These are phyloP conservation scores for Heliconius charithonia DNA, from an alignment of 2,888 invertebrate species.

Conservation along the genomic window DNA sequence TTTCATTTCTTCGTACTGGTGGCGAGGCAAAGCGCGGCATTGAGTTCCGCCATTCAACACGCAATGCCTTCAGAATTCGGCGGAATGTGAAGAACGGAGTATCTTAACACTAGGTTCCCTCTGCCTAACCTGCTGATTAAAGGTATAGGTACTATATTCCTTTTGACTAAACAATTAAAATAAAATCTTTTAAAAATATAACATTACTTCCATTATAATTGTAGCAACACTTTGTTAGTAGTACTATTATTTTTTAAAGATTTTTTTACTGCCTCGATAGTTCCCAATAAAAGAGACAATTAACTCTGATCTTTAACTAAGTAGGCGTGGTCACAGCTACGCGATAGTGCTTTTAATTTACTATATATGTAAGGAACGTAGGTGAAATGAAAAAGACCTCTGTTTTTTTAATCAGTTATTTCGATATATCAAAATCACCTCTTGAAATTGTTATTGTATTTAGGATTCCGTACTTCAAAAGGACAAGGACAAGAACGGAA, in stretches of 20 bases:
- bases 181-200: not conserved
- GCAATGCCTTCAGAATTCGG: too few relatives aligned
- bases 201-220: not conserved
- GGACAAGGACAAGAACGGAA: too few relatives aligned
- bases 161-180: not conserved
- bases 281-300: constrained; percentile 24
- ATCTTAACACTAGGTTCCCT: too few relatives aligned
- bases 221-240: not conserved
- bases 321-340: constrained; percentile 15
- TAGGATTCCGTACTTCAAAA: too few relatives aligned
- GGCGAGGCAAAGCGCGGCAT: too few relatives aligned
- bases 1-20: too few relatives aligned
- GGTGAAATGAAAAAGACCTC: not conserved
- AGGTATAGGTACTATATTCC: not conserved
- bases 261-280: constrained; percentile 2
- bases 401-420: not conserved
- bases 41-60: too few relatives aligned
- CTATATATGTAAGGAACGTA: not conserved
- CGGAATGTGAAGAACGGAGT: too few relatives aligned
- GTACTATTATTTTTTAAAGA: not conserved
- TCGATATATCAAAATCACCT: not conserved
- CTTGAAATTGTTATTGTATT: not conserved
- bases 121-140: not conserved
- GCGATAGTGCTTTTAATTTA: constrained; percentile 17
- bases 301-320: constrained; percentile 22